Conservation (phyloP, 2,113 vertebrate genomes). For the Lonchura striata region DNA sequence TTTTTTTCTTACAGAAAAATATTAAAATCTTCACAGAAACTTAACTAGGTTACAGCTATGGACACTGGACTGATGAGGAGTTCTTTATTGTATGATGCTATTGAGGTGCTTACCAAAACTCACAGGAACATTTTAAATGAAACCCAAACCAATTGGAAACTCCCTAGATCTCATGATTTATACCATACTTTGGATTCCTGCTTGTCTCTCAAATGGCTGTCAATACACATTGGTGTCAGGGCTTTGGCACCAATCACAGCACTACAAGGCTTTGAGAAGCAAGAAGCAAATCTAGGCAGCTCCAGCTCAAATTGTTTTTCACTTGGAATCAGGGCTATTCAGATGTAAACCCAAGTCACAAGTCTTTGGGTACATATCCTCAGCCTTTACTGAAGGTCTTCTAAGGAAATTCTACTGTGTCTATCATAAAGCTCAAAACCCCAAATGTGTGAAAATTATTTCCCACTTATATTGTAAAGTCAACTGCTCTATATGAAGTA, state of each 20-base stretch:
- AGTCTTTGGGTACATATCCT: rapidly evolving
- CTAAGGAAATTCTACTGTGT: neutral
- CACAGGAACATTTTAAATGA: neutral
- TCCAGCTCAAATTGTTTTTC: neutral
- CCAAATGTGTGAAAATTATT: neutral
- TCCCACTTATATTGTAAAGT: neutral
- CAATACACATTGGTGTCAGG: neutral
- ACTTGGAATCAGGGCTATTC: neutral
- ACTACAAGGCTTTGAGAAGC: neutral
- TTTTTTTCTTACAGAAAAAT: neutral
- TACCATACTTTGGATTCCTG: neutral
- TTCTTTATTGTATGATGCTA: neutral
- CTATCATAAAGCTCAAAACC: neutral
- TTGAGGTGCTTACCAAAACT: neutral
- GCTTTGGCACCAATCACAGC: neutral
- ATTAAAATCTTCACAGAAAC: neutral
- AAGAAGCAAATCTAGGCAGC: neutral
- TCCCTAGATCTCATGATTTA: neutral
- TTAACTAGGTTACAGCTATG: neutral
- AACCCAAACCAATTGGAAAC: neutral
- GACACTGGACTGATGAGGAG: neutral
- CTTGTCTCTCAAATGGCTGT: neutral
- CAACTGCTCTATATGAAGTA: neutral
- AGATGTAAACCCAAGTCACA: neutral
- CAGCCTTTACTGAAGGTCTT: neutral